Evolutionary conservation across 2,888 invertebrate species (phyloP).

Genomic region (Pseudococcus longispinus): DNA sequence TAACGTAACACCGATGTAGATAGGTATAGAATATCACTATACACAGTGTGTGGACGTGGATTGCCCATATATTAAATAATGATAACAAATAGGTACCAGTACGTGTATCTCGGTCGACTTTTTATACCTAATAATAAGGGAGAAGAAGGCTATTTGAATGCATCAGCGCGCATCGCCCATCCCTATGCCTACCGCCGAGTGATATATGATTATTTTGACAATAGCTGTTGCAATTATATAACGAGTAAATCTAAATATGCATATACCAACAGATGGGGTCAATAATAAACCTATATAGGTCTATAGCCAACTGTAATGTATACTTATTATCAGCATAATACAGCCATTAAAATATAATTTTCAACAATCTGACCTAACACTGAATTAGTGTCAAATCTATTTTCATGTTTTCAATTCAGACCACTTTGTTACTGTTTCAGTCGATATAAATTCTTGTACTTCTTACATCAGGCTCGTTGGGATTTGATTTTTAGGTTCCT

Average conservation of each 20-base stretch:
- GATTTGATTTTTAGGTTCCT: too few species aligned
- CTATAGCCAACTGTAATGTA: neutral
- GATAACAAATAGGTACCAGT: neutral
- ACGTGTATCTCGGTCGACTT: neutral
- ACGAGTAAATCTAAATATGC: neutral
- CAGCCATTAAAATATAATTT: neutral
- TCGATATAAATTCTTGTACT: too few species aligned
- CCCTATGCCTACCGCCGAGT: neutral
- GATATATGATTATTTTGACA: slow-evolving; percentile 21
- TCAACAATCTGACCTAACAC: too few species aligned
- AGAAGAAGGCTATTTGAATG: neutral
- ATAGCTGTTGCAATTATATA: neutral
- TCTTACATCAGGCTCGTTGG: too few species aligned
- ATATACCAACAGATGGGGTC: neutral
- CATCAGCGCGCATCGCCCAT: neutral
- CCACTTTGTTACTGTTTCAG: too few species aligned
- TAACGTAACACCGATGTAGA: neutral
- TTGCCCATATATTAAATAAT: neutral
- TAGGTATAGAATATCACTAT: too few species aligned
- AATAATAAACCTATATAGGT: neutral
- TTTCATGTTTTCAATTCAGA: too few species aligned
- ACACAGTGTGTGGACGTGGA: too few species aligned
- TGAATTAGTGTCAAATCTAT: too few species aligned
- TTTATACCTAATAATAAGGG: neutral
- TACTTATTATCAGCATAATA: neutral